Base-by-base conservation (phyloP, 2,113 vertebrate genomes). In the Corythornis madagascariensis region DNA sequence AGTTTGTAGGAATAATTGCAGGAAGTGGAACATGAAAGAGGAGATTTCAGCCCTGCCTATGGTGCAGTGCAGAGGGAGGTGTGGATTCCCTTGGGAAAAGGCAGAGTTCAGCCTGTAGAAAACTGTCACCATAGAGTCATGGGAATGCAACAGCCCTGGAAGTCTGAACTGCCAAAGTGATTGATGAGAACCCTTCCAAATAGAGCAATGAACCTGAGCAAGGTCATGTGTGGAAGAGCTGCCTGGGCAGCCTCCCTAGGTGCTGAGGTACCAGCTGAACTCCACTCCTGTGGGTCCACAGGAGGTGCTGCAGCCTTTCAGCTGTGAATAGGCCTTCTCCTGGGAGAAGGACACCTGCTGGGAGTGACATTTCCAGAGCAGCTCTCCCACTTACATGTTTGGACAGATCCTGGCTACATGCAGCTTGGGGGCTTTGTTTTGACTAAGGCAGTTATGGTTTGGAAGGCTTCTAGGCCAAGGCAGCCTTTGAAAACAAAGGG, bases 401-500 rank as follows among this genome's bases (percentile, higher is more conserved):
- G 19, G 1, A 20, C 40, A 74, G 33, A 40, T 69, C 9, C 67
- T 84, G 29, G 77, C 50, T 66, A 48, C 40, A 69, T 10, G 13
- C 24, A 18, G 15, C 7, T 38, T 42, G 42, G 38, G 35, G 59
- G 9, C 24, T 14, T 33, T 31, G 8, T 72, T 67, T 65, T 43
- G 20, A 18, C 53, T 72, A 42, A 20, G 16, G 38, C 52, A 50
- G 9, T 3, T 11, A 61, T 61, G 53, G 25, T 61, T 45, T n/a
- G n/a, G 33, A 55, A 85, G 33, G 31, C 31, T 42, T 80, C 6
- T 56, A 52, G 31, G 16, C 53, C 12, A 52, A 43, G 47, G 89
- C 56, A 89, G 26, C 45, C n/a, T 29, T 4, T 94, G 83, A 93
- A 92, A 85, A 95, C 85, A 76, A 59, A 91, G 76, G 29, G 89